Conservation (phyloP, 2,888 invertebrate genomes). For the Lithophane semibrunnea region DNA sequence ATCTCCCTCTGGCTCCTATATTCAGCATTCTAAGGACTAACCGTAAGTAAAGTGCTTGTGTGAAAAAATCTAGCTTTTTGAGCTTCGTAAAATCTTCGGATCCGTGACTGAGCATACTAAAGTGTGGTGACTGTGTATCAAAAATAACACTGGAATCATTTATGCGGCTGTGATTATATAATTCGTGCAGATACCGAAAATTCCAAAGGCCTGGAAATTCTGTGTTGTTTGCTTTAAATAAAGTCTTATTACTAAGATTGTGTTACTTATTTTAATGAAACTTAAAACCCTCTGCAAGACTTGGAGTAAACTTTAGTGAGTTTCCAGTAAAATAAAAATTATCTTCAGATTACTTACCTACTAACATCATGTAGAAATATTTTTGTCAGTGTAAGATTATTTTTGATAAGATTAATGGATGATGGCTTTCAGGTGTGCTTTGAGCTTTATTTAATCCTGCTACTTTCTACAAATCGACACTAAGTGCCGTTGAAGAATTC, state of each 20-base stretch:
- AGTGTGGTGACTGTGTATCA: slow-evolving; percentile 57
- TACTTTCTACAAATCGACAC: neutral
- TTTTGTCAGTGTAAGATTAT: slow-evolving; percentile 5
- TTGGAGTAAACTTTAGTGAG: neutral
- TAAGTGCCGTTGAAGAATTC: neutral
- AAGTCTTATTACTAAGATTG: slow-evolving; percentile 7
- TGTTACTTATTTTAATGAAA: slow-evolving; percentile 18
- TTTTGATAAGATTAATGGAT: neutral
- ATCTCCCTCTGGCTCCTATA: slow-evolving; percentile 92
- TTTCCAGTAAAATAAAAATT: slow-evolving; percentile 22
- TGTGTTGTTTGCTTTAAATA: slow-evolving; percentile 22
- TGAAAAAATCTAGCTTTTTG: slow-evolving; percentile 30
- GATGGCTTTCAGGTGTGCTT: neutral
- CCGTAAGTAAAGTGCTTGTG: slow-evolving; percentile 71
- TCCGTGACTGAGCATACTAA: slow-evolving; percentile 59
- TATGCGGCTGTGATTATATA: slow-evolving; percentile 48
- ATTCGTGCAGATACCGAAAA: slow-evolving; percentile 31
- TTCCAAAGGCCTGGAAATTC: slow-evolving; percentile 36
- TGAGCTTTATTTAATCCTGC: neutral
- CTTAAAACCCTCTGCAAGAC: neutral
- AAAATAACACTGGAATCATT: slow-evolving; percentile 66
- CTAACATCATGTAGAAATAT: slow-evolving; percentile 6
- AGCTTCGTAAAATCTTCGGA: slow-evolving; percentile 34
- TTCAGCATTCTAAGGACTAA: slow-evolving; percentile 88
- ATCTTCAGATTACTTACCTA: neutral